Conservation (phyloP, 2,888 invertebrate species). For the Rotaria magnacalcarata region DNA sequence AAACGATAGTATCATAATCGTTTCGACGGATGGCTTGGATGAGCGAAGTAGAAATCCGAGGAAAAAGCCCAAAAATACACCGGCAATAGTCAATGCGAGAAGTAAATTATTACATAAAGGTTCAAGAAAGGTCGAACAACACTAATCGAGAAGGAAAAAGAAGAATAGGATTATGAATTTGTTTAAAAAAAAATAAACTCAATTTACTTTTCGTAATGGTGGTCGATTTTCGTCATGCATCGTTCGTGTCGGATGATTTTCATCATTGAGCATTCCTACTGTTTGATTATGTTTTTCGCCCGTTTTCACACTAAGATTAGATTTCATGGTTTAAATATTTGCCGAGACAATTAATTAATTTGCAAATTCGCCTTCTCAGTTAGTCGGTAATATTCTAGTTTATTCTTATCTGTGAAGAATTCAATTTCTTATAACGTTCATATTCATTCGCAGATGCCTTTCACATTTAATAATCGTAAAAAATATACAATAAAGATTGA, state of each 20-base stretch:
- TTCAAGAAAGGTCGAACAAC: background rate
- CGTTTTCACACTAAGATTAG: background rate
- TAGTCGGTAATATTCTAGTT: too few relatives aligned
- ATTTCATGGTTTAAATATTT: too few relatives aligned
- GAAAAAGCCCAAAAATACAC: conserved; percentile 65
- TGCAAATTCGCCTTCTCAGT: too few relatives aligned
- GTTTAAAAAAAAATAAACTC: background rate
- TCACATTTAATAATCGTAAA: background rate
- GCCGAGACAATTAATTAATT: too few relatives aligned
- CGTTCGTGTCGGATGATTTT: background rate
- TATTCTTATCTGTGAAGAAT: too few relatives aligned
- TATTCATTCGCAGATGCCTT: background rate
- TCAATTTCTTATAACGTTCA: too few relatives aligned
- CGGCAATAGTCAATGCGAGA: conserved; percentile 63
- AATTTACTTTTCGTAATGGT: too few relatives aligned
- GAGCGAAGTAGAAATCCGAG: conserved; percentile 64
- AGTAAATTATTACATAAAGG: background rate
- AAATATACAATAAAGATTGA: too few relatives aligned
- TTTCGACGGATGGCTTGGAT: conserved; percentile 59
- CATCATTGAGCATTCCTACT: background rate
- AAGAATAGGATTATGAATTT: too few relatives aligned
- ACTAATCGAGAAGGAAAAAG: background rate
- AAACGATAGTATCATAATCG: conserved; percentile 66
- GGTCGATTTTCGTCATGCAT: background rate
- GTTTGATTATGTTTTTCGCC: conserved; percentile 19